phyloP scores from a whole-genome alignment of 2,888 invertebrate genomes.

The Pterobdella sp. region DNA sequence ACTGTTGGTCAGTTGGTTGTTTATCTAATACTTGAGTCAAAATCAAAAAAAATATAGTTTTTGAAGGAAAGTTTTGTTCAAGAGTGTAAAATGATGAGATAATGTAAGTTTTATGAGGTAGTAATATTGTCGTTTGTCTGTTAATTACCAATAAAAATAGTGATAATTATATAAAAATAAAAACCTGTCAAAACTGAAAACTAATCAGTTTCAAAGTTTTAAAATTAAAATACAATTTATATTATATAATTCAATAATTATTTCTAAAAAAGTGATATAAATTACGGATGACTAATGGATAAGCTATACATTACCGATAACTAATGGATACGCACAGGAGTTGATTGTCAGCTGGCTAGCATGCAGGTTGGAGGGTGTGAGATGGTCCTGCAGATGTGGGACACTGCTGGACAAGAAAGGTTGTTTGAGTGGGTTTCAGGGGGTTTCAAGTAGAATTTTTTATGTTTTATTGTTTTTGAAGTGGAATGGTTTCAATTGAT shows the following conservation, averaged over 20 bases:
- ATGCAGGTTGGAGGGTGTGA: constrained; percentile 21
- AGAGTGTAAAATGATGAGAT: no score
- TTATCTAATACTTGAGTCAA: constrained; percentile 5
- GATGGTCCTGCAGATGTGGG: constrained; percentile 31
- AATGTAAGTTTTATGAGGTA: no score
- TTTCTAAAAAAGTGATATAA: no score
- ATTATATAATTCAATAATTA: no score
- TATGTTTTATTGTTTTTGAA: not conserved
- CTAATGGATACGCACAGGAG: no score
- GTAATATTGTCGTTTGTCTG: not conserved
- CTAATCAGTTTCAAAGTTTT: not conserved
- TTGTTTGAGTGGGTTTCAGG: not conserved
- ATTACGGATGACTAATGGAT: no score
- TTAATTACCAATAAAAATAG: not conserved
- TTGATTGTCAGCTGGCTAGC: constrained; percentile 30
- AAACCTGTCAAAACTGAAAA: not conserved
- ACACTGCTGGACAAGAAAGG: constrained; percentile 32
- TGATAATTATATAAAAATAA: no score
- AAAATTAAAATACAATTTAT: not conserved
- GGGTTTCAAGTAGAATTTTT: not conserved
- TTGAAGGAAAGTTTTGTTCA: no score
- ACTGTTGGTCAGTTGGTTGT: constrained; percentile 65
- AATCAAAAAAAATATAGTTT: no score
- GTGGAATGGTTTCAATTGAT: no score
- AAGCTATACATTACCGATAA: no score